Evolutionary conservation across 1,140 invertebrate species (phyloP).

Genomic region (Calephelis virginiensis): DNA sequence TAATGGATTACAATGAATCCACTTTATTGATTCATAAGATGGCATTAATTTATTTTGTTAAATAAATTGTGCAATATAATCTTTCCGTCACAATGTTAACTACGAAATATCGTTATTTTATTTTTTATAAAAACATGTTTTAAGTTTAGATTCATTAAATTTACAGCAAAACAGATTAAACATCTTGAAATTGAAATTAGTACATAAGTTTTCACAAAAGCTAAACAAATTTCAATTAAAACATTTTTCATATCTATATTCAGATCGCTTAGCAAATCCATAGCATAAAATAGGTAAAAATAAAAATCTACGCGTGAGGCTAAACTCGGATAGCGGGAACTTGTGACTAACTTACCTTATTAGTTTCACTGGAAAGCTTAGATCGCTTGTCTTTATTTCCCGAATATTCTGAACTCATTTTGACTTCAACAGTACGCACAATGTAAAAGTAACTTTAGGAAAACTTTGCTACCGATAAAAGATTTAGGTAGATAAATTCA

Average conservation of each 20-base stretch:
- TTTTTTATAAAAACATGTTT: no score
- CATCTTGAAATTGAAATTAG: no score
- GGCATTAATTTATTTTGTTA: conserved; percentile 10
- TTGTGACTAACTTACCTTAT: conserved; percentile 53
- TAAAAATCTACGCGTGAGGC: conserved; percentile 49
- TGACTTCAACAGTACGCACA: conserved; percentile 24
- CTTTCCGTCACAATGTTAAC: no score
- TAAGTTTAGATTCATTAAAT: no score
- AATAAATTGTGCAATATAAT: no score
- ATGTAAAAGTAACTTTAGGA: neutral
- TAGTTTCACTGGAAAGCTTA: conserved; percentile 37
- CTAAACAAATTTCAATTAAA: neutral
- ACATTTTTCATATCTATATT: neutral
- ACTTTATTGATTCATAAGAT: neutral
- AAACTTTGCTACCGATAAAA: neutral
- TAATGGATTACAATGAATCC: no score
- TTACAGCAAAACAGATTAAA: no score
- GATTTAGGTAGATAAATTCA: conserved; percentile 48
- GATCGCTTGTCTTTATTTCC: conserved; percentile 46
- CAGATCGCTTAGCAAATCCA: conserved; percentile 30
- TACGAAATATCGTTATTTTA: no score
- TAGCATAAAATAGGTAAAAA: conserved; percentile 32
- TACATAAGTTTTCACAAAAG: no score
- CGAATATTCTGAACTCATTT: conserved; percentile 45
- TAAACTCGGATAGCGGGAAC: conserved; percentile 57